phyloP scores from a whole-genome alignment of 1,140 invertebrate species.

The Drosophila sp. region DNA sequence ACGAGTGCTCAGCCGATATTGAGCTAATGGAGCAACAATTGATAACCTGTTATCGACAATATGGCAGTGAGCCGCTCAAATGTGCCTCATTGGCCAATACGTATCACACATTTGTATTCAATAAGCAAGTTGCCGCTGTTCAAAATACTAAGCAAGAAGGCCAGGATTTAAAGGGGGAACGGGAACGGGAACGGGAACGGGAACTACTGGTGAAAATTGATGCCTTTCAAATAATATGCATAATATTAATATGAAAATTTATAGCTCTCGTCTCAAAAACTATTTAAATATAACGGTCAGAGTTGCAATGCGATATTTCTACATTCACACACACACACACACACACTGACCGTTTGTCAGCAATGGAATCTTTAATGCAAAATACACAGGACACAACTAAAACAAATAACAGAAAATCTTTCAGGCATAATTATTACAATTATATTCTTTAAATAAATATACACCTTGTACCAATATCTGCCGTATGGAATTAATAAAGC shows the following conservation, averaged over 20 bases:
- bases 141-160: slow-evolving; percentile 16
- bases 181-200: too few relatives aligned
- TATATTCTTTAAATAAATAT: slow-evolving; percentile 8
- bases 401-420: not conserved
- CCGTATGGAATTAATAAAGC: slow-evolving; percentile 13
- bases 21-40: slow-evolving; percentile 47
- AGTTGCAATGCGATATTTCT: slow-evolving; percentile 1
- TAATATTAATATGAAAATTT: slow-evolving; percentile 10
- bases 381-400: not conserved
- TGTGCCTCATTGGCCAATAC: slow-evolving; percentile 57
- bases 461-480: not conserved
- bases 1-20: slow-evolving; percentile 48
- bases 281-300: slow-evolving; percentile 27
- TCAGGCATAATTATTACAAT: not conserved
- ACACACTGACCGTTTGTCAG: not conserved
- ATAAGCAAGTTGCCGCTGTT: slow-evolving; percentile 44
- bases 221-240: slow-evolving; percentile 1
- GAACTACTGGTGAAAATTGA: slow-evolving; percentile 9
- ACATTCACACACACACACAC: not conserved
- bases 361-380: not conserved
- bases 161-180: not conserved
- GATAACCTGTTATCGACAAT: slow-evolving; percentile 52
- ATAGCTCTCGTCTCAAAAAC: slow-evolving; percentile 5
- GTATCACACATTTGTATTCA: slow-evolving; percentile 61
- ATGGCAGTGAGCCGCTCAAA: slow-evolving; percentile 50